phyloP scores from a whole-genome alignment of 2,113 vertebrate species.

The Actenoides hombroni region DNA sequence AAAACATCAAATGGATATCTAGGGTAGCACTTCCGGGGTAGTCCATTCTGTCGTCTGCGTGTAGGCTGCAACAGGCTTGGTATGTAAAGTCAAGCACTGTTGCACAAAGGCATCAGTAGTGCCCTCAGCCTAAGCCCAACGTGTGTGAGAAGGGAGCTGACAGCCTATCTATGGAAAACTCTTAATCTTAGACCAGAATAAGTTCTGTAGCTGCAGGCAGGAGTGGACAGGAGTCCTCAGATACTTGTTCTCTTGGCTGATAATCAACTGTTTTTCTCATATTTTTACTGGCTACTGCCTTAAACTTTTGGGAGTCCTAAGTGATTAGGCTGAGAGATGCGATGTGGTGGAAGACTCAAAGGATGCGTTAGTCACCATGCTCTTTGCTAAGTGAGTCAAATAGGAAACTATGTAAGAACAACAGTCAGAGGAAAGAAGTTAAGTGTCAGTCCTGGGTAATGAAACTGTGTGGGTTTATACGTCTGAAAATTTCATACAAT shows the following conservation, averaged over 20 bases:
- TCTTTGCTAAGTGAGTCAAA: background rate
- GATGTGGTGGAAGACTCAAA: background rate
- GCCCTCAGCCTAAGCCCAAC: background rate
- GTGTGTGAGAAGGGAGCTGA: background rate
- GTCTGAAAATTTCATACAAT: background rate
- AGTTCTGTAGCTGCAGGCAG: background rate
- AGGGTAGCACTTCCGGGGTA: background rate
- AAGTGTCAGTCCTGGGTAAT: background rate
- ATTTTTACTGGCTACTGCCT: background rate
- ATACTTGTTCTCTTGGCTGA: background rate
- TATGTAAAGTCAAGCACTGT: background rate
- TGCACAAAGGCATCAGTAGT: background rate
- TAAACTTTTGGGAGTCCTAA: background rate
- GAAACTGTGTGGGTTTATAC: background rate
- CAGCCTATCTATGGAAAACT: background rate
- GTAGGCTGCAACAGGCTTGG: background rate
- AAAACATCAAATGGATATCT: background rate
- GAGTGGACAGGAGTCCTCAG: background rate
- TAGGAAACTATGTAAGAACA: background rate
- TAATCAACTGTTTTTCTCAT: background rate
- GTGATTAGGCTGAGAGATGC: background rate
- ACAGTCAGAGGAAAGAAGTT: background rate
- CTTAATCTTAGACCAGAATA: background rate
- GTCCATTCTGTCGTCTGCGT: background rate
- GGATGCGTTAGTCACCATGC: background rate